Percentiles rank a stretch among this genome's conserved stretches.
Evolutionary conservation across 1,140 invertebrate species (phyloP).

Genomic region (Sesamia nonagrioides): DNA sequence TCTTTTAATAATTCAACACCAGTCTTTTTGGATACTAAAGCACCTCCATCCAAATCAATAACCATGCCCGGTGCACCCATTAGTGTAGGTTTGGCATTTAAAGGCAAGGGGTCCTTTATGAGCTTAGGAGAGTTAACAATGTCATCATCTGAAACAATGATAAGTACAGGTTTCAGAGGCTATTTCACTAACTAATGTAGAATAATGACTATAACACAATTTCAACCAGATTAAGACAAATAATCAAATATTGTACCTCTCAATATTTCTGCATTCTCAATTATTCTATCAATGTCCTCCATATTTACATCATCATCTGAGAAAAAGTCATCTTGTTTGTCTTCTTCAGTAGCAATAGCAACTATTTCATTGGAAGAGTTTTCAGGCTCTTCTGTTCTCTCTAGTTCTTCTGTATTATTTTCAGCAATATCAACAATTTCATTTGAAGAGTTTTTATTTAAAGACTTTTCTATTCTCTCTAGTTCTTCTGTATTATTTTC

Average conservation of each 20-base stretch:
- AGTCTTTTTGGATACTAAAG: conserved; percentile 71
- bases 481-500: conserved; percentile 49
- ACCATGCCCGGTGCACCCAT: conserved; percentile 88
- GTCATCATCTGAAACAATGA: conserved; percentile 37
- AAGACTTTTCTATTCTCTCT: conserved; percentile 32
- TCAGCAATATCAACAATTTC: conserved; percentile 48
- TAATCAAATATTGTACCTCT: conserved; percentile 56
- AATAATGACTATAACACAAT: background rate
- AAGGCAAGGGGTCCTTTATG: conserved; percentile 47
- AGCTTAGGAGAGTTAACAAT: conserved; percentile 51
- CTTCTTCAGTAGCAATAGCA: conserved; percentile 23
- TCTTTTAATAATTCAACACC: conserved; percentile 89
- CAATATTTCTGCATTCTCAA: conserved; percentile 70
- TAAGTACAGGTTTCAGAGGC: background rate
- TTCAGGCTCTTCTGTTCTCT: conserved; percentile 23
- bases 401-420: conserved; percentile 41
- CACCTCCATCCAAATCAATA: conserved; percentile 88
- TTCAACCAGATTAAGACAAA: background rate
- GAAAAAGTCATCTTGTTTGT: conserved; percentile 60
- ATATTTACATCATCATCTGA: conserved; percentile 74
- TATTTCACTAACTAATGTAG: background rate
- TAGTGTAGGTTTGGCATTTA: conserved; percentile 85
- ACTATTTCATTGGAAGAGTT: conserved; percentile 47
- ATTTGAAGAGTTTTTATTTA: too few species aligned
- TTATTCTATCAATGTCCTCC: conserved; percentile 75